Evolutionary conservation across 1,140 invertebrate genomes (phyloP).

Genomic region (Tetranychus cinnabarinus): DNA sequence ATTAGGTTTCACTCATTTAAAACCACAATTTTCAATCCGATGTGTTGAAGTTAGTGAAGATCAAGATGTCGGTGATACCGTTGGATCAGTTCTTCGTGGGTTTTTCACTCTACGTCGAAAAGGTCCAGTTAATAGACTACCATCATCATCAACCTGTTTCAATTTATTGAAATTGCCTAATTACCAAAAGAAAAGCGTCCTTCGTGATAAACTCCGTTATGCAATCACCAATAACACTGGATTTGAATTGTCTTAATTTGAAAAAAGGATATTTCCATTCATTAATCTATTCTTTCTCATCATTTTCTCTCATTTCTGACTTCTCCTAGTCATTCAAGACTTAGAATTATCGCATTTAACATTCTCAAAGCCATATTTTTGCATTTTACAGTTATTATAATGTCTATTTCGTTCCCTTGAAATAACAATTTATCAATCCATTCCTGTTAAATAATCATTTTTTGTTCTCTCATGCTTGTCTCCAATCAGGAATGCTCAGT

Average conservation of each 20-base stretch:
- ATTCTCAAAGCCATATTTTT: background rate
- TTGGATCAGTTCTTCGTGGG: slow-evolving; percentile 40
- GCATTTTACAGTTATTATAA: background rate
- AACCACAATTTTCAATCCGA: slow-evolving; percentile 86
- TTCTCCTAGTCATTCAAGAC: background rate
- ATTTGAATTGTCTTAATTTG: slow-evolving; percentile 47
- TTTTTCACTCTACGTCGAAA: slow-evolving; percentile 48
- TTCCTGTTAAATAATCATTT: too few species aligned
- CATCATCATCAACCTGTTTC: slow-evolving; percentile 97
- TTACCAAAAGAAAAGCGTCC: slow-evolving; percentile 83
- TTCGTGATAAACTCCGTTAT: slow-evolving; percentile 86
- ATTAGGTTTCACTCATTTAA: slow-evolving; percentile 84
- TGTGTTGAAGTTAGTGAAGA: slow-evolving; percentile 12
- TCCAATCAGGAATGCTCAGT: too few species aligned
- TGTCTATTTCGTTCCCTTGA: background rate
- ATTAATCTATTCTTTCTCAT: background rate
- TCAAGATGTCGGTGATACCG: slow-evolving; percentile 74
- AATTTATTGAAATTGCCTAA: slow-evolving; percentile 96
- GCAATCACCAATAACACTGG: slow-evolving; percentile 93
- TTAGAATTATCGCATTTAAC: background rate
- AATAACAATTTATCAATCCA: background rate
- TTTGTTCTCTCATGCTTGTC: too few species aligned
- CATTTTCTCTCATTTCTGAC: background rate
- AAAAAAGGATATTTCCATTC: background rate
- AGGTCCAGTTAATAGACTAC: slow-evolving; percentile 79